Evolutionary conservation across 2,888 invertebrate genomes (phyloP), one percentile per base, ranked within the genome.

Genomic region (Synergus japonicus): DNA sequence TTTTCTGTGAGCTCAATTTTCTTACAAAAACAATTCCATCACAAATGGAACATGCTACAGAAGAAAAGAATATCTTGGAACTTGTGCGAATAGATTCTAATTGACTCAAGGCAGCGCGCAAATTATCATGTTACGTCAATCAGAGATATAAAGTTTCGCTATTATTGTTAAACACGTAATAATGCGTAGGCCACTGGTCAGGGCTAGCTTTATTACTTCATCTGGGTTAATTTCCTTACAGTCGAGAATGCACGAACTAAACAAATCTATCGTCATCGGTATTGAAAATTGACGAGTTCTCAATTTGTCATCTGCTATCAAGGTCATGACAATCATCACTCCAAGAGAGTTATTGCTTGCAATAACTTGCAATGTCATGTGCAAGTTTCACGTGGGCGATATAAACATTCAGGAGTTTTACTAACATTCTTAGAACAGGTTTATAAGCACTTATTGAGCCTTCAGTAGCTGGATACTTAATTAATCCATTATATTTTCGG

Each of bases 131-230:
- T 84, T 83, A 78, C 85, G 79, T 76, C 84, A 85, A 78, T 69
- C 79, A 46, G 54, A 65, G 80, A 81, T 79, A 41, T 63, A 66
- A 76, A 77, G 81, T 76, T 73, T 73, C 54, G 12, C 66, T 80
- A 88, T 86, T 84, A 85, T 85, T 83, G 86, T 88, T 88, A 89
- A 91, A 83, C 89, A 85, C 85, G 83, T 88, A 89, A 90, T 89
- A 86, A 84, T 81, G 82, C 78, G 76, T 83, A 81, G 84, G 84
- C 80, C 87, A 87, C 84, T 85, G 91, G 89, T 90, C 89, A 90
- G 81, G 88, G 88, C 83, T 86, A 86, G 83, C 84, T 86, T 86
- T 86, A 82, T 87, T 88, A 86, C 80, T 83, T 84, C 82, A 86
- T 86, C 83, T 85, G 79, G 86, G 84, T 85, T 86, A 88, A 88